Base-by-base conservation (phyloP, 2,113 vertebrate species). In the Lichenostomus cassidix region DNA sequence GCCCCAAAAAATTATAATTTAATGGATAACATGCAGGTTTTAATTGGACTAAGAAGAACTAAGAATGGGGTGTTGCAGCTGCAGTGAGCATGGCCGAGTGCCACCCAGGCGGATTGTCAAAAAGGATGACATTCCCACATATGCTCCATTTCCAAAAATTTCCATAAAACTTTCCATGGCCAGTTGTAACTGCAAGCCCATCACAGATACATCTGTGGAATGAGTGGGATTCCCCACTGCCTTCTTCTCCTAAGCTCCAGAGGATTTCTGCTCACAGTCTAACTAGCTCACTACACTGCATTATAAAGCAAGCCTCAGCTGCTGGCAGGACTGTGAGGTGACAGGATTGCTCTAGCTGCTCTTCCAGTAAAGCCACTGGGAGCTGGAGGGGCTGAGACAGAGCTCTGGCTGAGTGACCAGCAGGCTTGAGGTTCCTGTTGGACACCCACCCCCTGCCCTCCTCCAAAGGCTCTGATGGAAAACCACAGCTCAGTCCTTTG, bases 1-100 rank as follows among this genome's bases (percentile, higher is more conserved):
- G 25, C 86, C 55, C 42, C 64, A 92, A 95, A 70, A 78, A 75
- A 90, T 91, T 44, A 88, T 47, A 42, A 77, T 59, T 83, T 75
- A 75, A 90, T 86, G n/a, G 78, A 59, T 64, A 71, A 78, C 0
- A 0, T 37, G 39, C 0, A 0, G 7, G 18, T 63, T 93, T 75
- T 68, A 95, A 81, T 28, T 2, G 3, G 31, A 21, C 29, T 46
- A 63, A 60, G 67, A 39, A 89, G 84, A 77, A 15, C 3, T 0
- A 12, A 63, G 25, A 44, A 67, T 60, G 35, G 20, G 31, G 3
- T 69, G 77, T 69, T 63, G 42, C 11, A 88, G 42, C 29, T 33
- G 29, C 15, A 3, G 19, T 47, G 14, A 60, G 14, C 42, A 52
- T 11, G 4, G 44, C 56, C 53, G 4, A 42, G 83, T 53, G 56